These are phyloP conservation scores for Stichopus chloronotus DNA, from an alignment of 35 echinoderm and acorn worm genomes.

Conservation along the genomic window DNA sequence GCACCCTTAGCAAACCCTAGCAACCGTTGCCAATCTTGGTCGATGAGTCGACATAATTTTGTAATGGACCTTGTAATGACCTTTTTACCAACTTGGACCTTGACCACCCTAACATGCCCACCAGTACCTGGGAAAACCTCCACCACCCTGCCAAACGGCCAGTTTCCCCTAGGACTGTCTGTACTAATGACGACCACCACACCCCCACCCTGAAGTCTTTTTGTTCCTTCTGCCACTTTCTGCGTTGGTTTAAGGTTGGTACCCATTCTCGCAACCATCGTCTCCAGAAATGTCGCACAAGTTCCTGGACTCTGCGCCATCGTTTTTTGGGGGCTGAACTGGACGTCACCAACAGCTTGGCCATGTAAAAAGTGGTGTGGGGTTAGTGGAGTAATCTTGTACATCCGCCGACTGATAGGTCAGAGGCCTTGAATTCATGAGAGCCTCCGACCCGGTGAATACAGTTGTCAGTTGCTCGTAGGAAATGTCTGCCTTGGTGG, in stretches of 20 bases:
- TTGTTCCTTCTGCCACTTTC: slow-evolving; percentile 30
- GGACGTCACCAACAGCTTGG: background rate
- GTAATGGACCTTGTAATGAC: slow-evolving; percentile 37
- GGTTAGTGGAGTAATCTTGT: slow-evolving; percentile 43
- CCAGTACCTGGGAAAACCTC: slow-evolving; percentile 32
- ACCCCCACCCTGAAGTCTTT: slow-evolving; percentile 41
- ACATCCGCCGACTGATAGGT: slow-evolving; percentile 52
- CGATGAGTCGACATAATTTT: slow-evolving; percentile 40
- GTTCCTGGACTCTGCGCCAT: slow-evolving; percentile 37
- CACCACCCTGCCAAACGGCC: slow-evolving; percentile 27
- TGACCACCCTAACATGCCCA: too few species aligned
- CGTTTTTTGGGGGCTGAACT: slow-evolving; percentile 26
- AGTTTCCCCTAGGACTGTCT: slow-evolving; percentile 25
- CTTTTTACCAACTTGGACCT: slow-evolving; percentile 36
- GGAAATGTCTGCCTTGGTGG: slow-evolving; percentile 36
- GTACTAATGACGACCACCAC: background rate
- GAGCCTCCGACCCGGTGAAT: slow-evolving; percentile 45
- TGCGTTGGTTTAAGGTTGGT: slow-evolving; percentile 23
- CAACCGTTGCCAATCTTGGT: background rate
- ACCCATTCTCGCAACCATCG: slow-evolving; percentile 47
- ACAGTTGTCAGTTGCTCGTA: slow-evolving; percentile 41
- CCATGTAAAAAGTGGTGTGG: slow-evolving; percentile 54
- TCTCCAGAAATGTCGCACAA: slow-evolving; percentile 46
- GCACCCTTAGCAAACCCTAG: background rate
- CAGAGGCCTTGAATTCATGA: slow-evolving; percentile 53